These are phyloP conservation scores for Lamproptera curius DNA, from an alignment of 2,888 invertebrate genomes.

Conservation along the genomic window DNA sequence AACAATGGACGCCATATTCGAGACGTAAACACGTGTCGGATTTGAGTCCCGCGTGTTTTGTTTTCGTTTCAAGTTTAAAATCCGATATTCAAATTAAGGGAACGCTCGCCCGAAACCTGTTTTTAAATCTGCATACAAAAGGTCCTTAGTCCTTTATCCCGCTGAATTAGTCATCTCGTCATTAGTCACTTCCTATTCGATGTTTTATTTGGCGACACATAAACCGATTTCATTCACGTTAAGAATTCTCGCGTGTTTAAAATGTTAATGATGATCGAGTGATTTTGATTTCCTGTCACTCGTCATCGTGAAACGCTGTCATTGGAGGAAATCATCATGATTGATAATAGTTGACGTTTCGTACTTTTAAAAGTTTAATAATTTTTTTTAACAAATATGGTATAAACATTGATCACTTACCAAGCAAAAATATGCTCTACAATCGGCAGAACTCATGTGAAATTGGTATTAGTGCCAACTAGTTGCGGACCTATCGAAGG, in stretches of 20 bases:
- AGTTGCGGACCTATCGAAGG: too few relatives aligned
- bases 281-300: slow-evolving; percentile 3
- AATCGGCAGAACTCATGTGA: too few relatives aligned
- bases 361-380: background rate
- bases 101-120: slow-evolving; percentile 20
- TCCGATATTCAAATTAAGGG: slow-evolving; percentile 17
- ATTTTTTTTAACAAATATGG: too few relatives aligned
- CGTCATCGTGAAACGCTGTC: background rate
- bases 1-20: slow-evolving; percentile 23
- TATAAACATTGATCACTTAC: too few relatives aligned
- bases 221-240: slow-evolving; percentile 6
- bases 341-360: background rate
- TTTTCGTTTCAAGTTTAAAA: slow-evolving; percentile 1
- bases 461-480: too few relatives aligned
- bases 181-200: slow-evolving; percentile 14
- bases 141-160: slow-evolving; percentile 20
- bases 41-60: slow-evolving; percentile 20
- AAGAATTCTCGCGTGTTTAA: slow-evolving; percentile 4
- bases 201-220: slow-evolving; percentile 15
- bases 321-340: background rate
- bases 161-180: slow-evolving; percentile 16
- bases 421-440: background rate
- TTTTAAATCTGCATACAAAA: slow-evolving; percentile 26
- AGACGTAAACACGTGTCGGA: slow-evolving; percentile 24
- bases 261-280: slow-evolving; percentile 1